Base-by-base conservation (phyloP, 2,797 vertebrate genomes). In the Cyprinodon diabolis region DNA sequence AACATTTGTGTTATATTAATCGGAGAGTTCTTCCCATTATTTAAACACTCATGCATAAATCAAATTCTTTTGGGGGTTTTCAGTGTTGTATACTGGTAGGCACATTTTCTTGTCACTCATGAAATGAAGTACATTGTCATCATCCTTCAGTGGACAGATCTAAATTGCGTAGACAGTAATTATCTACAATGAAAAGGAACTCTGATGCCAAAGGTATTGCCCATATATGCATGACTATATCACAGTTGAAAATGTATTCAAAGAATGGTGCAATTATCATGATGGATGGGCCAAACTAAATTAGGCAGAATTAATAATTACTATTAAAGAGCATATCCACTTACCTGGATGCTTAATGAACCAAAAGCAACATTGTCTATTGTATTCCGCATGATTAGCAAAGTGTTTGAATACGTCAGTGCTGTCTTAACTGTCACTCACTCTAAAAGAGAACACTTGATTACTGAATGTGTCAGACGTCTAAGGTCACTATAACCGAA, bases 261-360 rank as follows among this genome's bases (percentile, higher is more conserved):
- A 15, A 83, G 75, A 86, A 86, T 89, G 71, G 81, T 78, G 69
- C 83, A 58, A 86, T 93, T 87, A 86, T 81, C 72, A 78, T 91
- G 88, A 92, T 89, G 84, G 85, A 91, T 80, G 71, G 90, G 76
- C 72, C 76, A 69, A 88, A 83, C 76, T 82, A 75, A 90, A 92
- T 93, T 89, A 91, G 81, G 69, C 69, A 84, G 84, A 91, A 86
- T 87, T 86, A 67, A 93, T 91, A 90, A 91, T 91, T 87, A 91
- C 67, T 83, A 75, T 86, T 86, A 88, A 91, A 93, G 90, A 83
- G 87, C 87, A 88, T 83, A 89, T 90, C 87, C 86, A 89, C 87
- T 90, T 91, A 93, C 92, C 90, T 92, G 83, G 76, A 89, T 87
- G 83, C 82, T 79, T 90, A 92, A 92, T 88, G 89, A 93, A 89